Percentiles rank a stretch among this genome's conserved stretches.
These are phyloP conservation scores for Camelus bactrianus DNA, from an alignment of 2,113 vertebrate genomes.

Conservation along the genomic window DNA sequence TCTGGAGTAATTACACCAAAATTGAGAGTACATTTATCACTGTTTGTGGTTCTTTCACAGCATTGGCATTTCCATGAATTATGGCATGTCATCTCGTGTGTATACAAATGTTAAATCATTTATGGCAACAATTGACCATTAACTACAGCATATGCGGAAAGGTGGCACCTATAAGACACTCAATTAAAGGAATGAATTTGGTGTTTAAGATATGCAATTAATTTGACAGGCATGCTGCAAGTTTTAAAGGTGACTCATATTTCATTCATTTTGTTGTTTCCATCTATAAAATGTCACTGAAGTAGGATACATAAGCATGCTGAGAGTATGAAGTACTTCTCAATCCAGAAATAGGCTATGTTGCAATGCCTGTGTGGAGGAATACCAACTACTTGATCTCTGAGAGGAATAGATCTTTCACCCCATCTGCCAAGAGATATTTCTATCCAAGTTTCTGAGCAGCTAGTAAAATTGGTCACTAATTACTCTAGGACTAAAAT, in stretches of 20 bases:
- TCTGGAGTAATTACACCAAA: conserved; percentile 82
- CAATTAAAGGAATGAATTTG: conserved; percentile 66
- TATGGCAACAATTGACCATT: conserved; percentile 74
- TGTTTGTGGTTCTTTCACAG: conserved; percentile 81
- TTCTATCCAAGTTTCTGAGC: neutral
- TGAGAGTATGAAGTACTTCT: conserved; percentile 24
- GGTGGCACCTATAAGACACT: conserved; percentile 40
- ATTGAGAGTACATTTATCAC: conserved; percentile 82
- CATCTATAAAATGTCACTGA: conserved; percentile 57
- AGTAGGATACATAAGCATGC: conserved; percentile 30
- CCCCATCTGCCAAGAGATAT: neutral
- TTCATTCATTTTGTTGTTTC: conserved; percentile 63
- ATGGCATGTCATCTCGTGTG: conserved; percentile 72
- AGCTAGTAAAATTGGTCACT: neutral
- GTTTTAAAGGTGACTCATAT: conserved; percentile 66
- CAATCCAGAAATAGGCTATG: conserved; percentile 18
- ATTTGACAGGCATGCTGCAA: conserved; percentile 51
- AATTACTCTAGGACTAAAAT: neutral
- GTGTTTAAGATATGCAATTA: conserved; percentile 24
- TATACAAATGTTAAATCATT: conserved; percentile 82
- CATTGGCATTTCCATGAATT: conserved; percentile 83
- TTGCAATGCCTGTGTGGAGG: neutral
- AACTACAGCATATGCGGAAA: conserved; percentile 56
- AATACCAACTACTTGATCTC: neutral
- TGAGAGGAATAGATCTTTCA: neutral